These are phyloP conservation scores for Zhuqinia jingwanae DNA, from an alignment of 2,888 invertebrate species.

Conservation along the genomic window DNA sequence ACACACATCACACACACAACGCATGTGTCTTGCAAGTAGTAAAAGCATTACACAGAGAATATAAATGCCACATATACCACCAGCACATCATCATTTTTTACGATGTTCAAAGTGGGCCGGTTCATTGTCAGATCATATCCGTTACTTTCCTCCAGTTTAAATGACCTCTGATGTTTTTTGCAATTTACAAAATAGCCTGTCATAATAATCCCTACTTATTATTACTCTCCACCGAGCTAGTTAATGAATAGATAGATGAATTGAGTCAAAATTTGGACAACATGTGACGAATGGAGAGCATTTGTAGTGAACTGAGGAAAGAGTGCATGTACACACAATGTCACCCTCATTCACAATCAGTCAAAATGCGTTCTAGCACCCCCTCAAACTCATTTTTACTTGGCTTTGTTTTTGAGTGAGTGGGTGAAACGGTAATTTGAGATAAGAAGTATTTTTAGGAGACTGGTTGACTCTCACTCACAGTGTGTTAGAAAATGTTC, in stretches of 20 bases:
- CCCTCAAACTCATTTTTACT: constrained; percentile 20
- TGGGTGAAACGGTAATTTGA: constrained; percentile 64
- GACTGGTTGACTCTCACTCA: constrained; percentile 49
- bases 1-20: no score
- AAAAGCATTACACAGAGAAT: no score
- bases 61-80: no score
- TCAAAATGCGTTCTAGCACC: constrained; percentile 13
- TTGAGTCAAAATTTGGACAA: constrained; percentile 66
- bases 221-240: constrained; percentile 4
- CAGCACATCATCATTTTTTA: constrained; percentile 40
- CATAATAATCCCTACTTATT: constrained; percentile 57
- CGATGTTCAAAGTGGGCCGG: constrained; percentile 58
- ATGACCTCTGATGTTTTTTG: constrained; percentile 61
- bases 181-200: constrained; percentile 63
- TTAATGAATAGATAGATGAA: constrained; percentile 58
- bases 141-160: constrained; percentile 60
- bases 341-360: constrained; percentile 29
- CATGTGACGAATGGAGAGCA: constrained; percentile 65
- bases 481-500: constrained; percentile 43
- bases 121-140: constrained; percentile 67
- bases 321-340: constrained; percentile 41
- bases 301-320: constrained; percentile 62
- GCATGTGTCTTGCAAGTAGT: no score
- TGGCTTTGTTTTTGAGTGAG: constrained; percentile 45
- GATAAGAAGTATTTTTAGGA: constrained; percentile 57